phyloP scores from a whole-genome alignment of 2,888 invertebrate genomes.

The Drosophila infuscata region DNA sequence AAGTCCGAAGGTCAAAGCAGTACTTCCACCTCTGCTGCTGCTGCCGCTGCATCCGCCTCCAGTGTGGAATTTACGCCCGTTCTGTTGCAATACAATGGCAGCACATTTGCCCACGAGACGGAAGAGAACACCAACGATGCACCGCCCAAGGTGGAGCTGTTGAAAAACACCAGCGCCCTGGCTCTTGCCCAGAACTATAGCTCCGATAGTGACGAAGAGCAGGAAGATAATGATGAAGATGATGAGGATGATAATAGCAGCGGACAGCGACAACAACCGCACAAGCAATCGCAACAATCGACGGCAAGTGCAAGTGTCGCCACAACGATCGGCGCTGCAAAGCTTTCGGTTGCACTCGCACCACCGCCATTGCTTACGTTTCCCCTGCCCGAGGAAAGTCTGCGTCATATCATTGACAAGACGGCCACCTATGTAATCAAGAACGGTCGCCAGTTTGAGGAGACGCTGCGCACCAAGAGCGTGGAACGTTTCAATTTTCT shows the following conservation, averaged over 20 bases:
- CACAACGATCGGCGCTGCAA: background rate
- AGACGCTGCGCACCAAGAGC: conserved; percentile 92
- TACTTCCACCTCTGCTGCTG: background rate
- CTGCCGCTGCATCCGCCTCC: background rate
- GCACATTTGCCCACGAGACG: conserved; percentile 69
- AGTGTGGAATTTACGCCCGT: conserved; percentile 79
- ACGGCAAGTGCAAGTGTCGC: background rate
- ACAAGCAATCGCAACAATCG: conserved; percentile 12
- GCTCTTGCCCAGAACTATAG: conserved; percentile 87
- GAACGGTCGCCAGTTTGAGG: conserved; percentile 97
- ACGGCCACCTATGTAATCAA: conserved; percentile 98
- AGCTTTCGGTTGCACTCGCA: conserved; percentile 28
- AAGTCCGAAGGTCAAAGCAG: conserved; percentile 57
- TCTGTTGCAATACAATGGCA: conserved; percentile 82
- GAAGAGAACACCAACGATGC: conserved; percentile 55
- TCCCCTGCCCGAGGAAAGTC: conserved; percentile 91
- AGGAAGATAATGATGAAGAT: conserved; percentile 81
- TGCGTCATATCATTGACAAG: conserved; percentile 96
- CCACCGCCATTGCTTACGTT: conserved; percentile 81
- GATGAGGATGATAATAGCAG: conserved; percentile 33
- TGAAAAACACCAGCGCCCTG: conserved; percentile 83
- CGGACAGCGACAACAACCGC: conserved; percentile 8
- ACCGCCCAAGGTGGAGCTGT: conserved; percentile 77
- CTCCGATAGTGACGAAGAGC: conserved; percentile 84
- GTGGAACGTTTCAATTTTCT: conserved; percentile 96